Base-by-base conservation (phyloP, 2,888 invertebrate genomes). In the Leptopilina myrica region DNA sequence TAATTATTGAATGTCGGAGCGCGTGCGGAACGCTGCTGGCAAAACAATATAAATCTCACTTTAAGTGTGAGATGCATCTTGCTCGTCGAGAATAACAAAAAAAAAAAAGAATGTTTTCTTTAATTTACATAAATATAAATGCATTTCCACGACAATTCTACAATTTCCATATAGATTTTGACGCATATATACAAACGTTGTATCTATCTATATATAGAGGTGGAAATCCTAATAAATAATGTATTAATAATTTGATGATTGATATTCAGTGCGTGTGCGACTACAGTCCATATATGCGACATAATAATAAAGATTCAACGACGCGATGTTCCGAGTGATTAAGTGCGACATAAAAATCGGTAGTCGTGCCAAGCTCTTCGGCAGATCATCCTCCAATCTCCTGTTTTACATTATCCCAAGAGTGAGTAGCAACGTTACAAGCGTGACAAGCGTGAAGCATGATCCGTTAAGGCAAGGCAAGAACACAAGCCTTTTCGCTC, bases 401-500 rank as follows among this genome's bases (percentile, higher is more conserved):
- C 69, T 73, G 69, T 76, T 84, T 85, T 79, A 80, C 79, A 83
- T 85, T 84, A 83, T 81, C 80, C 82, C 49, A 11, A 77, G 67
- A 77, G 73, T 67, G 82, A 69, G 86, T 85, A 82, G 80, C 82
- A 79, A 66, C 78, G 80, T 64, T 83, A 79, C 81, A 79, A 78
- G 83, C 87, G 83, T 85, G 87, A 88, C 87, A 87, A 86, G 86
- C 88, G 88, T 88, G 87, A 87, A 87, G 86, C 85, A 80, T 84
- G 85, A 86, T 86, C 85, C 85, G 86, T 87, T 87, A 86, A 86
- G 86, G 86, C 84, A 86, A 84, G 84, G 84, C 85, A 62, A 62
- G 62, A 86, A 84, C 83, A 85, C 85, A 80, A 80, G 84, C 83
- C 85, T 84, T 84, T 85, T 84, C 82, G 79, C 78, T 65, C 65